A percentile compares a stretch with the other conserved stretches of the same genome.
Evolutionary conservation across 2,797 vertebrate genomes (phyloP).

Genomic region (Notoglanidium macrostoma): DNA sequence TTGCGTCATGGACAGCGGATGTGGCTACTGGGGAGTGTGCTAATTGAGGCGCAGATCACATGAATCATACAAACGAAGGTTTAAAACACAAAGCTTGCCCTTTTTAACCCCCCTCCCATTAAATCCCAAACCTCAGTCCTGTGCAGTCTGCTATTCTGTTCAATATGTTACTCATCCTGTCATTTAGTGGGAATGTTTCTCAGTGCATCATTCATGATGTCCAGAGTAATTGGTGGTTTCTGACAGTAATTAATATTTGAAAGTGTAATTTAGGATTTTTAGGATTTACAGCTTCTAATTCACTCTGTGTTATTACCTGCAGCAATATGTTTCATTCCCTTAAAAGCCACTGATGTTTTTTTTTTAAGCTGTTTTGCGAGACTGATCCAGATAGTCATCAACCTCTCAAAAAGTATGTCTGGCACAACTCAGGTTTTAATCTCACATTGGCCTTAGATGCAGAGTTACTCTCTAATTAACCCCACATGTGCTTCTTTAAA

Average conservation of each 20-base stretch:
- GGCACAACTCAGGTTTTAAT: constrained; percentile 25
- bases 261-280: constrained; percentile 71
- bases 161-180: constrained; percentile 39
- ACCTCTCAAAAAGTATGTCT: constrained; percentile 5
- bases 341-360: constrained; percentile 41
- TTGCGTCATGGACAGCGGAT: constrained; percentile 66
- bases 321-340: constrained; percentile 52
- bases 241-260: constrained; percentile 71
- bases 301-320: constrained; percentile 46
- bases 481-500: constrained; percentile 25
- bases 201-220: constrained; percentile 62
- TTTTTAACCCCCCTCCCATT: constrained; percentile 34
- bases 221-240: constrained; percentile 67
- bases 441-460: constrained; percentile 11
- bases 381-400: constrained; percentile 35
- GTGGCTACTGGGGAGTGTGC: constrained; percentile 70
- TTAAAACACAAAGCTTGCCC: constrained; percentile 52
- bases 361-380: constrained; percentile 33
- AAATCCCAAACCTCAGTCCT: constrained; percentile 19
- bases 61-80: constrained; percentile 63
- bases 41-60: constrained; percentile 72
- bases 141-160: constrained; percentile 25
- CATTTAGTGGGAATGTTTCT: constrained; percentile 23
- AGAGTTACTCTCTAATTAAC: constrained; percentile 17
- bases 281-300: constrained; percentile 65